Percentiles rank a stretch among this genome's conserved stretches.
phyloP scores from a whole-genome alignment of 2,888 invertebrate species.

The Orchestes rusci region DNA sequence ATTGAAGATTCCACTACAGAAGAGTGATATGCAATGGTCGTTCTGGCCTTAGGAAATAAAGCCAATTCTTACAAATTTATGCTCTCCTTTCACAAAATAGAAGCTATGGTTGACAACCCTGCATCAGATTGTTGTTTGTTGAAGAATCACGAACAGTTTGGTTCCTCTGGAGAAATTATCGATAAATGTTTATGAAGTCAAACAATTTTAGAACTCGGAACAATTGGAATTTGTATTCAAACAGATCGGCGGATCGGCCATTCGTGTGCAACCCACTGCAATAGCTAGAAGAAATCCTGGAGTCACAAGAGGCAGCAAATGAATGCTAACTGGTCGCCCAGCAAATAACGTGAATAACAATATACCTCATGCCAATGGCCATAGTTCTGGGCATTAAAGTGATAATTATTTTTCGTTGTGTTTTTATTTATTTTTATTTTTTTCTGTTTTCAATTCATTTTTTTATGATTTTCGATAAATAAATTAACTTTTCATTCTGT shows the following conservation, averaged over 20 bases:
- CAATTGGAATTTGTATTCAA: constrained; percentile 4
- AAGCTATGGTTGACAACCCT: no score
- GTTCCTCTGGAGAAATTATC: no score
- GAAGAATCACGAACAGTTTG: constrained; percentile 5
- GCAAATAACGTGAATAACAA: constrained; percentile 11
- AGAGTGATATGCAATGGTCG: constrained; percentile 2
- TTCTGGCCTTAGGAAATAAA: constrained; percentile 3
- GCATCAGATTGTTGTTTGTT: no score
- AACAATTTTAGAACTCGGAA: constrained; percentile 2
- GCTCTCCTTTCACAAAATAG: constrained; percentile 2
- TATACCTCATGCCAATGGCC: constrained; percentile 11
- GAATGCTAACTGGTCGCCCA: constrained; percentile 14
- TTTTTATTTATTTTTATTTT: no score
- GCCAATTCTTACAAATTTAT: constrained; percentile 1
- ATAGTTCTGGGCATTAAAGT: constrained; percentile 14
- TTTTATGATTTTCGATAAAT: no score
- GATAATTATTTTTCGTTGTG: no score
- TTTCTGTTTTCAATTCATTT: no score
- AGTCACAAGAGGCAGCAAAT: constrained; percentile 13
- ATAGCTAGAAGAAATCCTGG: constrained; percentile 13
- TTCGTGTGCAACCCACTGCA: constrained; percentile 18
- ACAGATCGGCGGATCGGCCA: constrained; percentile 10
- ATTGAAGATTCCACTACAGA: constrained; percentile 1
- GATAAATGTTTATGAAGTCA: not conserved
- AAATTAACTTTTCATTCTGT: no score